Base-by-base conservation (phyloP, 2,113 vertebrate species). In the Thinocorus orbignyianus region DNA sequence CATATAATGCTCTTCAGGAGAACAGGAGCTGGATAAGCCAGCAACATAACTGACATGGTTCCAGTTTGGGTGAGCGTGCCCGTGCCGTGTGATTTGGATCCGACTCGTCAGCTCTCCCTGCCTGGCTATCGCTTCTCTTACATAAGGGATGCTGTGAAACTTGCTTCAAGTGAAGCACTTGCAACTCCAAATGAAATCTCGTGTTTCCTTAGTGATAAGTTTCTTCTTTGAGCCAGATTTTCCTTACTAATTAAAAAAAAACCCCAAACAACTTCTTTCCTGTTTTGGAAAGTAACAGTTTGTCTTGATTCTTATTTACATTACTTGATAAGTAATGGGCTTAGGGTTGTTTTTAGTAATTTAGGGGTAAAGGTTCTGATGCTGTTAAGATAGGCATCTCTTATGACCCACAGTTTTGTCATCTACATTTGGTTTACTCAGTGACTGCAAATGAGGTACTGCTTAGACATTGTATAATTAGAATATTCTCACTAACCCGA, bases 1-100 rank as follows among this genome's bases (percentile, higher is more conserved):
- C 92, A 28, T 90, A 95, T 96, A 90, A 97, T 48, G 48, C 92
- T 97, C 97, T 97, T 58, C 80, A 79, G 58, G 52, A 95, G 90
- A 95, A 88, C 72, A 62, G 69, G 86, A 81, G 88, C 88, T 95
- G 74, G 86, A 93, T 88, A 88, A 96, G 93, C 81, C 77, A 39
- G 95, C 70, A 77, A 15, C 14, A 3, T 77, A 86, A n/a, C 90
- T 89, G 95, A 92, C 96, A 68, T 3, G 12, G 42, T 70, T 96
- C 80, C 24, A 7, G 69, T 86, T 96, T 42, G 81, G 3, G 46
- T 22, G 86, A 74, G 65, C 12, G 3, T 13, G 77, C 44, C 2
- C 30, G n/a, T 46, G 77, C 73, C 77, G 33, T 25, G 65, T 93
- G 92, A 97, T 94, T 71, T 35, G 84, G 49, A 83, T 96, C 19